Evolutionary conservation across 1,140 invertebrate species (phyloP).

Genomic region (Diorhabda sublineata): DNA sequence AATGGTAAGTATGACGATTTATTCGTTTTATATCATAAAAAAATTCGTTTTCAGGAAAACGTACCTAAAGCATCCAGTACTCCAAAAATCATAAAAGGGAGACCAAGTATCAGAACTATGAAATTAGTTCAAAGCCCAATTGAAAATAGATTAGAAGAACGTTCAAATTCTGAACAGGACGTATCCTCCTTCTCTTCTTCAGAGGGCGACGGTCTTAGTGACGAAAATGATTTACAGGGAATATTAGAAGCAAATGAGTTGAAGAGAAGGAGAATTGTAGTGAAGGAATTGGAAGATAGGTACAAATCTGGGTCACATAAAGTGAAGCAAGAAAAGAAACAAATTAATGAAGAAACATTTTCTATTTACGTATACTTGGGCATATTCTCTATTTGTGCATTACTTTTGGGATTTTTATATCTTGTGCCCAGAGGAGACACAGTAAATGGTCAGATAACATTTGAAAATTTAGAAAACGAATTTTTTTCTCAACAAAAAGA

Average conservation of each 20-base stretch:
- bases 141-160: background rate
- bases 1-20: background rate
- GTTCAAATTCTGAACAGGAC: background rate
- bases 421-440: background rate
- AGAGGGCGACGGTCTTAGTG: background rate
- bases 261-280: background rate
- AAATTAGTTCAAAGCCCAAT: constrained; percentile 14
- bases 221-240: background rate
- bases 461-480: constrained; percentile 19
- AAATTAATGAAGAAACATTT: background rate
- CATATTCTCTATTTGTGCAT: background rate
- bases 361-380: background rate
- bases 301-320: background rate
- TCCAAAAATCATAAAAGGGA: constrained; percentile 12
- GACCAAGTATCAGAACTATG: constrained; percentile 4
- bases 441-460: background rate
- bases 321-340: background rate
- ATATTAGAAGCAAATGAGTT: background rate
- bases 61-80: constrained; percentile 15
- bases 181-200: background rate
- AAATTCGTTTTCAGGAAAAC: constrained; percentile 11
- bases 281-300: background rate
- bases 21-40: background rate
- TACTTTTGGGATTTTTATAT: constrained; percentile 5
- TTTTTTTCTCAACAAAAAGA: constrained; percentile 30